A percentile compares a stretch with the other conserved stretches of the same genome.
phyloP scores from a whole-genome alignment of 2,113 vertebrate species.

The Dromaius novaehollandiae region DNA sequence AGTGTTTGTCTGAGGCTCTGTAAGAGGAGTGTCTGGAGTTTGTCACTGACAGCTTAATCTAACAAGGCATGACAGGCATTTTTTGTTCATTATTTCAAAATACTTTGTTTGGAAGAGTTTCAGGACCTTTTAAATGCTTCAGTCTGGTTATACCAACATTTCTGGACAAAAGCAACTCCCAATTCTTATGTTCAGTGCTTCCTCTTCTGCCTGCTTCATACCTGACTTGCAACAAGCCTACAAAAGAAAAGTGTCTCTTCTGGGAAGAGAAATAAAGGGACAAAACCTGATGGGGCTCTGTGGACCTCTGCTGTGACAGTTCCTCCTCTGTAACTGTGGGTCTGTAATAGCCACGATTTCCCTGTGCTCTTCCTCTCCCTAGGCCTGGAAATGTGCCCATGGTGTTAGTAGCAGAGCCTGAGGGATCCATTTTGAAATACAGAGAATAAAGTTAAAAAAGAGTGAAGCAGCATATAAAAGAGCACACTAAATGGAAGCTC shows the following conservation, averaged over 20 bases:
- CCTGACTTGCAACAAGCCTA: background rate
- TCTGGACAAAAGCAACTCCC: background rate
- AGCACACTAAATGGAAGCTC: background rate
- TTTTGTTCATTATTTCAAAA: background rate
- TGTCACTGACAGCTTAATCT: background rate
- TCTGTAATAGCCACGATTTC: background rate
- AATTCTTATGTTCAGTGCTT: background rate
- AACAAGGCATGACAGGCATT: background rate
- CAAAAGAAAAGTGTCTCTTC: background rate
- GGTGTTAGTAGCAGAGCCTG: background rate
- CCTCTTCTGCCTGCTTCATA: background rate
- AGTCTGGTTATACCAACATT: background rate
- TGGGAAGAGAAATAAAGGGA: background rate
- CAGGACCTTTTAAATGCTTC: background rate
- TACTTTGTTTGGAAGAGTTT: slow-evolving; percentile 16
- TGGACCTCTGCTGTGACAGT: background rate
- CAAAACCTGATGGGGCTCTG: background rate
- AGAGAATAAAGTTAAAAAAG: background rate
- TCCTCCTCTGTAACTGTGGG: background rate
- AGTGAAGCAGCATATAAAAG: background rate
- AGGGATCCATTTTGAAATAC: background rate
- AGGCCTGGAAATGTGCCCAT: background rate
- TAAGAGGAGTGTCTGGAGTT: background rate
- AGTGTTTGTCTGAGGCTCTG: background rate
- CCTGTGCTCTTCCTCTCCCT: background rate